Base-by-base conservation (phyloP, 2,888 invertebrate genomes). In the Meandrusa payeni region DNA sequence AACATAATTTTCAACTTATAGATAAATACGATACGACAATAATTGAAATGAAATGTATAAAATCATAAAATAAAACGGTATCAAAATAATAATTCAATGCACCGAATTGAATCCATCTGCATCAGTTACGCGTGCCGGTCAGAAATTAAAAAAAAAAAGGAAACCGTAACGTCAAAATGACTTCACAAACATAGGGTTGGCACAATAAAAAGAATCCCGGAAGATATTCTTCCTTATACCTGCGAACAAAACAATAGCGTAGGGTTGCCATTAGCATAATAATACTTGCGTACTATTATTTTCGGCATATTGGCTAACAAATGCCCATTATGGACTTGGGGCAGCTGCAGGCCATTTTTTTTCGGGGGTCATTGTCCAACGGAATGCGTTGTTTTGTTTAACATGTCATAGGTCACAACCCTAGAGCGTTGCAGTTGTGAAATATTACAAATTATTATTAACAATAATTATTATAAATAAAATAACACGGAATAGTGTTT, bases 261-360 rank as follows among this genome's bases (percentile, higher is more conserved):
- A 60, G 66, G 64, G 57, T 59, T 41, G n/a, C 54, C 61, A 86
- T 87, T 87, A 68, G 72, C 87, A 87, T 87, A 85, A 87, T 86
- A 87, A 86, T 85, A 70, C 59, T 69, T 57, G 55, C 56, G 52
- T 57, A 73, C 75, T 80, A 82, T 82, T 82, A 80, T 82, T 83
- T 82, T 65, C 67, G 72, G 69, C 58, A 66, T 76, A 73, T 76
- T 69, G 76, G 77, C 74, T 72, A 76, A 78, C 74, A 72, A 70
- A 72, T 64, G 68, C 63, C 69, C 69, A 64, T 74, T 69, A 65
- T 69, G 62, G 56, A 56, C 59, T 54, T 33, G 44, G 76, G 81
- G 64, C 86, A 85, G 86, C 86, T 85, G 83, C 78, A 48, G 63
- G 60, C 58, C 54, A 59, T 59, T 66, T 64, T 42, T 42, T 66